Evolutionary conservation across 2,113 vertebrate genomes (phyloP).

Genomic region (Varanus salvator): DNA sequence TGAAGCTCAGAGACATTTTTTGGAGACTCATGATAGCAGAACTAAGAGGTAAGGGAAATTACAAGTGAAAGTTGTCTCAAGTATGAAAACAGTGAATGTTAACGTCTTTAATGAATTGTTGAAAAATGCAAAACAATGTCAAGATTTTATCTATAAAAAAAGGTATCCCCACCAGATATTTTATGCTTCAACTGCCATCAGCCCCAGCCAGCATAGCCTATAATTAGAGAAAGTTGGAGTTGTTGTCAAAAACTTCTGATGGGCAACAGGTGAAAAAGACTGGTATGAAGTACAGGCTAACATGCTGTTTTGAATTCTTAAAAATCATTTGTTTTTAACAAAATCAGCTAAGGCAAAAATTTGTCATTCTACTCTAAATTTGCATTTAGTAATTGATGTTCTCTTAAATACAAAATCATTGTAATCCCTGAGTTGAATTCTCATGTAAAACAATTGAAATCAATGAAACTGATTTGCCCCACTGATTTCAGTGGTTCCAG

Average conservation of each 20-base stretch:
- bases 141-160: not conserved
- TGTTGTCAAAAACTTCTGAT: too few relatives aligned
- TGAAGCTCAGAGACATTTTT: slow-evolving; percentile 93
- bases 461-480: too few relatives aligned
- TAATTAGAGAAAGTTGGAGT: too few relatives aligned
- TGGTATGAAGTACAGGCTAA: not conserved
- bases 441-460: too few relatives aligned
- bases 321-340: not conserved
- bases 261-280: too few relatives aligned
- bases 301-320: not conserved
- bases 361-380: not conserved
- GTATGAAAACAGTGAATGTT: not conserved
- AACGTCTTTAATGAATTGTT: not conserved
- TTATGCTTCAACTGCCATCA: too few relatives aligned
- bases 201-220: too few relatives aligned
- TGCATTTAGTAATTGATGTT: not conserved
- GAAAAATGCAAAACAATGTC: not conserved
- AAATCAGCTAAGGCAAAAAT: not conserved
- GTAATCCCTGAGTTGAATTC: not conserved
- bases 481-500: too few relatives aligned
- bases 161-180: too few relatives aligned
- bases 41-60: slow-evolving; percentile 86
- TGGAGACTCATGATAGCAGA: slow-evolving; percentile 90
- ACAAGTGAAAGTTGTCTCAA: not conserved
- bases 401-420: not conserved